Conservation (phyloP, 2,113 vertebrate genomes). For the Eulemur rufifrons region DNA sequence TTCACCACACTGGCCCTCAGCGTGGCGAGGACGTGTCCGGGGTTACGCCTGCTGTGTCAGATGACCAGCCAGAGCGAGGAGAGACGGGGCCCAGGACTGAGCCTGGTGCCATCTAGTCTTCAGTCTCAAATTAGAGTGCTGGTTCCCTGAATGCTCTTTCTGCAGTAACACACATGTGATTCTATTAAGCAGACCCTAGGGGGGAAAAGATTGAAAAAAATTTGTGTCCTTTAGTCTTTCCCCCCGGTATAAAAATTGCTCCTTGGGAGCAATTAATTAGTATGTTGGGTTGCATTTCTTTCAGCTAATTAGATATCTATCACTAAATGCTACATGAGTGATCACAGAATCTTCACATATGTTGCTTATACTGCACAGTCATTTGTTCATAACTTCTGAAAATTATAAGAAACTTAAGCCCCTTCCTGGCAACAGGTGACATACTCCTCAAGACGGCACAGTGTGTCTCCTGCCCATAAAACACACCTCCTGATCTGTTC, state of each 20-base stretch:
- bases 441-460: background rate
- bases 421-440: background rate
- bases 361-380: background rate
- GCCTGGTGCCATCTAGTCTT: background rate
- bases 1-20: rapidly evolving
- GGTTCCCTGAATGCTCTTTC: background rate
- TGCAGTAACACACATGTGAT: background rate
- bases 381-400: background rate
- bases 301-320: background rate
- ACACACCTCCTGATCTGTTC: too few relatives aligned
- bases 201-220: background rate
- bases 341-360: background rate
- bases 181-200: background rate
- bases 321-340: background rate
- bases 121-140: background rate
- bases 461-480: background rate
- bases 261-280: background rate
- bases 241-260: background rate
- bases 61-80: background rate
- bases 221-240: background rate
- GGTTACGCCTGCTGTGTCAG: background rate
- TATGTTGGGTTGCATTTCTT: background rate
- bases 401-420: background rate
- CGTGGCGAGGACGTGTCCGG: background rate
- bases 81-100: background rate